Conservation (phyloP, 1,140 invertebrate genomes). For the Habropoda laboriosa region DNA sequence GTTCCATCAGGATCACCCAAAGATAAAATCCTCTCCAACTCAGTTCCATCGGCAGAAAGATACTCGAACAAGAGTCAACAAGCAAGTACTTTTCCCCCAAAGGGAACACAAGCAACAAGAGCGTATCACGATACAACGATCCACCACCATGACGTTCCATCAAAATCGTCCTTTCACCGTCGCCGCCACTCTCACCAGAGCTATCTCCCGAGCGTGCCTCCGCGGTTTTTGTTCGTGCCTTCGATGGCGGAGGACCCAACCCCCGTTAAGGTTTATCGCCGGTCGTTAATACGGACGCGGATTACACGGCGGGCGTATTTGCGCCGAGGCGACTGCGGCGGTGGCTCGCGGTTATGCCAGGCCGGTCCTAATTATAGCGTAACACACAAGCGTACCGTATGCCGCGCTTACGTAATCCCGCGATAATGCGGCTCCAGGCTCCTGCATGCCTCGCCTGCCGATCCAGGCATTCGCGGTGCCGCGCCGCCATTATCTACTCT, state of each 20-base stretch:
- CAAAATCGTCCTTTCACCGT: slow-evolving; percentile 28
- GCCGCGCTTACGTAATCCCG: slow-evolving; percentile 73
- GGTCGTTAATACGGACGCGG: slow-evolving; percentile 65
- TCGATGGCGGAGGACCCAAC: slow-evolving; percentile 12
- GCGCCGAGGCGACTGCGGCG: slow-evolving; percentile 24
- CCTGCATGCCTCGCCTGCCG: slow-evolving; percentile 68
- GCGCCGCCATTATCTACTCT: slow-evolving; percentile 52
- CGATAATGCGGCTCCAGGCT: slow-evolving; percentile 69
- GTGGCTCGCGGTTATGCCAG: slow-evolving; percentile 58
- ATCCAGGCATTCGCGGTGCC: slow-evolving; percentile 55
- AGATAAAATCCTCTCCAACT: no score
- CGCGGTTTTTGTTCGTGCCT: slow-evolving; percentile 22
- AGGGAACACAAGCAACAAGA: background rate
- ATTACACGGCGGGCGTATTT: slow-evolving; percentile 57
- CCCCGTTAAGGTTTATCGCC: slow-evolving; percentile 65
- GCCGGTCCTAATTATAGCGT: slow-evolving; percentile 73
- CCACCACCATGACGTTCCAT: background rate
- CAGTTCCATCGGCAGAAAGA: no score
- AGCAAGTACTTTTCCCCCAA: no score
- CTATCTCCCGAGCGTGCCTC: background rate
- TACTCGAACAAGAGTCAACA: no score
- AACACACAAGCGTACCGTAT: slow-evolving; percentile 68
- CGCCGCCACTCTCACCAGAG: background rate
- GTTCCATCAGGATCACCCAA: no score
- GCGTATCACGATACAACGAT: background rate